Percentiles rank a stretch among this genome's conserved stretches.
Conservation (phyloP, 2,888 invertebrate genomes). For the Chloromyia formosa region DNA sequence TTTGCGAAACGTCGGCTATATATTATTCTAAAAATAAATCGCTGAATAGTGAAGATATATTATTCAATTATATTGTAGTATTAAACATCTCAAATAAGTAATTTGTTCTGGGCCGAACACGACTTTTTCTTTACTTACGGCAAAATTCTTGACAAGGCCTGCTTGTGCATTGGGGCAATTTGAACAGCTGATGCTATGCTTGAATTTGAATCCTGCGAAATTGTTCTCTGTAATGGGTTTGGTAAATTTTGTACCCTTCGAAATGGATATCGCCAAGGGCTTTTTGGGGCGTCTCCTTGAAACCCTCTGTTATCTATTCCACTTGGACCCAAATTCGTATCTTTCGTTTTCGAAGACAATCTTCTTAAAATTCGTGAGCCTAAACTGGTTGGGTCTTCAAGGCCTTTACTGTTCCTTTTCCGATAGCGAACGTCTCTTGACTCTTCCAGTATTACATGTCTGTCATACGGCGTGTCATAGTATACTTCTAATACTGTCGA, state of each 20-base stretch:
- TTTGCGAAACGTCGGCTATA: too few relatives aligned
- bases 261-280: slow-evolving; percentile 78
- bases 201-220: slow-evolving; percentile 70
- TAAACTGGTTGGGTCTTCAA: slow-evolving; percentile 70
- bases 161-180: slow-evolving; percentile 63
- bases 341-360: slow-evolving; percentile 76
- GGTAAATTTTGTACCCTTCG: slow-evolving; percentile 60
- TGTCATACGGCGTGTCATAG: slow-evolving; percentile 92
- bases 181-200: slow-evolving; percentile 67
- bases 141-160: slow-evolving; percentile 61
- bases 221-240: slow-evolving; percentile 66
- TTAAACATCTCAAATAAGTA: too few relatives aligned
- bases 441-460: slow-evolving; percentile 91
- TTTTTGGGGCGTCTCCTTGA: slow-evolving; percentile 74
- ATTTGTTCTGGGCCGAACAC: too few relatives aligned
- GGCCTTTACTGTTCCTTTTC: slow-evolving; percentile 68
- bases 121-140: slow-evolving; percentile 57
- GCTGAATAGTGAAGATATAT: too few relatives aligned
- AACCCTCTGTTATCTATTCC: slow-evolving; percentile 77
- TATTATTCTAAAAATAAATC: too few relatives aligned
- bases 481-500: slow-evolving; percentile 89
- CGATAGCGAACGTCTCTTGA: slow-evolving; percentile 76
- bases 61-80: too few relatives aligned
- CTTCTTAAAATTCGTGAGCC: slow-evolving; percentile 78
- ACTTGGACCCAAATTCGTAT: slow-evolving; percentile 58